These are phyloP conservation scores for Pachypeltis micranthus DNA, from an alignment of 1,140 invertebrate species.

Conservation along the genomic window DNA sequence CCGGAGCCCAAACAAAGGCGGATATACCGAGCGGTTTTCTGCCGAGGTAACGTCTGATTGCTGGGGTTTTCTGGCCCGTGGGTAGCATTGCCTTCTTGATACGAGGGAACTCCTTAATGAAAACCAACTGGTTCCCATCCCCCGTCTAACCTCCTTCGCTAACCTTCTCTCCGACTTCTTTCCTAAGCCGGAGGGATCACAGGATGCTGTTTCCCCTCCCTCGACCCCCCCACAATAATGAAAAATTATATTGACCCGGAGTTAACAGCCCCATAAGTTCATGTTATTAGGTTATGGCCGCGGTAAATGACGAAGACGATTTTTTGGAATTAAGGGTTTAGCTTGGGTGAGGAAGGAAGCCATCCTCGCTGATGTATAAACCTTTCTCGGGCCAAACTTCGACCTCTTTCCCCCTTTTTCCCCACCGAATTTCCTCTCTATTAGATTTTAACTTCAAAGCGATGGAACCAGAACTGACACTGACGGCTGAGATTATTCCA, in stretches of 20 bases:
- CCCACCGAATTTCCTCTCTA: background rate
- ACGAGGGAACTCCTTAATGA: background rate
- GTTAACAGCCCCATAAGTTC: conserved; percentile 4
- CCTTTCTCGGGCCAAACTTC: background rate
- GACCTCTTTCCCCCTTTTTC: background rate
- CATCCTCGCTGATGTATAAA: background rate
- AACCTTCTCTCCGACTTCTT: background rate
- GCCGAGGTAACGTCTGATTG: background rate
- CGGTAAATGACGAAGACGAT: conserved; percentile 4
- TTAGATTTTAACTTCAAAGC: background rate
- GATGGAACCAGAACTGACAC: too few relatives aligned
- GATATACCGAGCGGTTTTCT: too few relatives aligned
- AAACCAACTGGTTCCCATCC: conserved; percentile 1
- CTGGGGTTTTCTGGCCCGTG: background rate
- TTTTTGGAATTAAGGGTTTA: conserved; percentile 8
- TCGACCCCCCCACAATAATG: background rate
- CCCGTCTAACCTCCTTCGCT: background rate
- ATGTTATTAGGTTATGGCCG: conserved; percentile 8
- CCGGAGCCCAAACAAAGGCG: too few relatives aligned
- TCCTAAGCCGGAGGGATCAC: conserved; percentile 4
- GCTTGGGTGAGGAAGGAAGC: background rate
- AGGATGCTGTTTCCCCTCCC: background rate
- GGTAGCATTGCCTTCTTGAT: background rate
- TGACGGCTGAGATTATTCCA: too few relatives aligned
- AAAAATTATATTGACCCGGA: conserved; percentile 6